Base-by-base conservation (phyloP, 2,888 invertebrate genomes). In the Uloborus plumipes region DNA sequence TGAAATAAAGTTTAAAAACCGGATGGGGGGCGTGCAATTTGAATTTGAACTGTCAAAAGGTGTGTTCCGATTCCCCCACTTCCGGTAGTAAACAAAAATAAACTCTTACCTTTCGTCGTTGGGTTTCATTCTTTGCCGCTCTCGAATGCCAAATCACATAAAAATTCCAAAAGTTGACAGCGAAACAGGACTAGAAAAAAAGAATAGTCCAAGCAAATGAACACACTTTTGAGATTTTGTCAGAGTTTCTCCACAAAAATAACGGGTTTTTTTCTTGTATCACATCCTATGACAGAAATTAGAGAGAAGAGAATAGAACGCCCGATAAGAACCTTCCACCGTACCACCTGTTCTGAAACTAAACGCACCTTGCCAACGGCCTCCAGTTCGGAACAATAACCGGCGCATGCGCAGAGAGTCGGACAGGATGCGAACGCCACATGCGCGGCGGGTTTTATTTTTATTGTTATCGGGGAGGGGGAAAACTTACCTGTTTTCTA, bases 101-200 rank as follows among this genome's bases (percentile, higher is more conserved):
- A 67, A 14, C 18, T 49, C 78, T 80, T 80, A 80, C 79, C 79
- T 80, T 55, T 80, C 79, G 73, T 80, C 79, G 20, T 80, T 80
- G 16, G 79, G 79, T 55, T 67, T 73, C 79, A 80, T 80, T 22
- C 58, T 69, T 39, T 58, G 13, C 50, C n/a, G 18, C 6, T 16
- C 26, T 16, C 31, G 14, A 14, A 62, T 14, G 26, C 26, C 22
- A 50, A 6, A n/a, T 67, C 67, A 67, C 67, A 67, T 67, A 26
- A 15, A 67, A 22, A 51, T 50, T 26, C 53, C 20, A 22, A 15
- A 53, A 53, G 15, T n/a, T 22, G 18, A 53, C 51, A 50, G 59
- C 51, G 18, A 22, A 39, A n/a, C n/a, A 2, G 18, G 49, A 47
- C 16, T 55, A 51, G n/a, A n/a, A n/a, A n/a, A n/a, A n/a, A n/a